phyloP scores from a whole-genome alignment of 2,888 invertebrate species.

The Trissonchulus latispiculum region DNA sequence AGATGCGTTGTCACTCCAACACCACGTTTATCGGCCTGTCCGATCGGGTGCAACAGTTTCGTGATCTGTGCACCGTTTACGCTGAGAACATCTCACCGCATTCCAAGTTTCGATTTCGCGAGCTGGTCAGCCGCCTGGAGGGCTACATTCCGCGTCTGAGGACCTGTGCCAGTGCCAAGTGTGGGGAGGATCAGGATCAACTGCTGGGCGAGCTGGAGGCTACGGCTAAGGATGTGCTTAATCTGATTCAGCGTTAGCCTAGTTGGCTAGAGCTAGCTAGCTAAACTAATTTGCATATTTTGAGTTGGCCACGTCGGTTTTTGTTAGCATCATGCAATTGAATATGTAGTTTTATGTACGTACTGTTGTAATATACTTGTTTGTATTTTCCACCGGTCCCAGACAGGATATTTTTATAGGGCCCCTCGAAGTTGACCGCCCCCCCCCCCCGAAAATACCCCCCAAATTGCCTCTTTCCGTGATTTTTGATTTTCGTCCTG shows the following conservation, averaged over 20 bases:
- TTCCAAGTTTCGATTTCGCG: slow-evolving; percentile 72
- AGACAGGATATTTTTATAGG: too few species aligned
- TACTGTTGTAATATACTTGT: too few species aligned
- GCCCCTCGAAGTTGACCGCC: too few species aligned
- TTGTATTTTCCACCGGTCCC: too few species aligned
- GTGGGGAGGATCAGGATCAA: slow-evolving; percentile 33
- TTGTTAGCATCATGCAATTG: too few species aligned
- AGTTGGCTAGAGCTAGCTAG: too few species aligned
- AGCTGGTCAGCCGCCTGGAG: slow-evolving; percentile 44
- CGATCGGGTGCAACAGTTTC: slow-evolving; percentile 66
- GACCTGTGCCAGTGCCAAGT: slow-evolving; percentile 16
- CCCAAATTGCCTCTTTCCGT: too few species aligned
- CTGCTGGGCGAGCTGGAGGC: slow-evolving; percentile 36
- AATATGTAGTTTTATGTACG: too few species aligned
- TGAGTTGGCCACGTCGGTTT: too few species aligned
- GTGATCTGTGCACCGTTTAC: slow-evolving; percentile 68
- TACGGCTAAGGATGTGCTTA: slow-evolving; percentile 36
- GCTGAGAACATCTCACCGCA: slow-evolving; percentile 74
- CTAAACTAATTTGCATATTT: background rate
- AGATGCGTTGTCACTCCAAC: slow-evolving; percentile 21
- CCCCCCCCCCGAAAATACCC: too few species aligned
- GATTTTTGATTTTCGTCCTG: too few species aligned
- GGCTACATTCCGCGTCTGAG: slow-evolving; percentile 38
- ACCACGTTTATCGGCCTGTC: slow-evolving; percentile 49
- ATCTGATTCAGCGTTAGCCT: slow-evolving; percentile 35